Evolutionary conservation across 2,888 invertebrate genomes (phyloP).

Genomic region (Drosophila rellima): DNA sequence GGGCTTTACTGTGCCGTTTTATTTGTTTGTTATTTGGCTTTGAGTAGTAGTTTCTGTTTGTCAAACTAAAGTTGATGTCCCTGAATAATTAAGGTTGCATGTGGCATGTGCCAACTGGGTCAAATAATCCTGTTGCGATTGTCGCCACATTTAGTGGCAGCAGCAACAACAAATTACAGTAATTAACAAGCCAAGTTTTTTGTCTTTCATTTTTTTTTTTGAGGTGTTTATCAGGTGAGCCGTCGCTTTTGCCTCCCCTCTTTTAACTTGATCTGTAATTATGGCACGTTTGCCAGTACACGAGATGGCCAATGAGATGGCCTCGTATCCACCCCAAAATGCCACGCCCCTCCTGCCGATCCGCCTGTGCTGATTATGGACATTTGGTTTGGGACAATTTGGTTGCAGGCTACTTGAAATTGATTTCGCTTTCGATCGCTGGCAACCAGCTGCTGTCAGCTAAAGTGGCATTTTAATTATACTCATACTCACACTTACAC

Average conservation of each 20-base stretch:
- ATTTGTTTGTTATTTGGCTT: conserved; percentile 36
- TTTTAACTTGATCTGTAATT: conserved; percentile 42
- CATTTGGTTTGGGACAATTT: conserved; percentile 56
- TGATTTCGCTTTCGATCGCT: conserved; percentile 55
- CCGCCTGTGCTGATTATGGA: conserved; percentile 38
- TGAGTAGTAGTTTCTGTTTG: conserved; percentile 33
- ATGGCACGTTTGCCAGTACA: conserved; percentile 31
- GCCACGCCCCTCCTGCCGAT: conserved; percentile 46
- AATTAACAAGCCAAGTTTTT: conserved; percentile 57
- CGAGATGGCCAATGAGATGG: conserved; percentile 49
- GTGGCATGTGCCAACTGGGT: conserved; percentile 59
- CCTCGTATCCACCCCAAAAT: conserved; percentile 20
- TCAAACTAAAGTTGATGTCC: conserved; percentile 55
- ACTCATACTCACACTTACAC: conserved; percentile 21
- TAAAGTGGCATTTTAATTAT: conserved; percentile 68
- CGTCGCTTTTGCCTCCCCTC: conserved; percentile 6
- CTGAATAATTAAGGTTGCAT: conserved; percentile 74
- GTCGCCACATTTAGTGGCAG: conserved; percentile 58
- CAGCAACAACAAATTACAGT: conserved; percentile 54
- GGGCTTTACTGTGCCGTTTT: conserved; percentile 24
- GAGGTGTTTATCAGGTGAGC: conserved; percentile 65
- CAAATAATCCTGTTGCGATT: conserved; percentile 63
- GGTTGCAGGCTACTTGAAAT: conserved; percentile 67
- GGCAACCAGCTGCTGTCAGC: conserved; percentile 32
- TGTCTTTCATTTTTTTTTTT: conserved; percentile 1